These are phyloP conservation scores for Epicauta chinensis DNA, from an alignment of 1,140 invertebrate species.

Conservation along the genomic window DNA sequence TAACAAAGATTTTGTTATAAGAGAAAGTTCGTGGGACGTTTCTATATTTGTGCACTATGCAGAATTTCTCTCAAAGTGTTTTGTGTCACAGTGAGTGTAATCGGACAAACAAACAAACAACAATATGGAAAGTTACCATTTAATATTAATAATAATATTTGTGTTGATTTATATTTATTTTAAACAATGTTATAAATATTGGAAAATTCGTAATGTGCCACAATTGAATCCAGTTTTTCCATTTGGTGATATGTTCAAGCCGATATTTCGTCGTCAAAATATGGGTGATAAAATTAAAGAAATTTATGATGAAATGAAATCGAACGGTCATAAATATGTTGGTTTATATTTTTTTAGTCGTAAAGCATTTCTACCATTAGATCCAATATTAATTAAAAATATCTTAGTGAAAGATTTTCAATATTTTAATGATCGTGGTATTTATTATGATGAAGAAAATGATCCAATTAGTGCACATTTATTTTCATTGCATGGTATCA, in stretches of 20 bases:
- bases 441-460: conserved; percentile 44
- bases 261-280: conserved; percentile 33
- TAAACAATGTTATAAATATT: conserved; percentile 36
- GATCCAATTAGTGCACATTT: conserved; percentile 51
- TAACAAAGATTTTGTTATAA: too few relatives aligned
- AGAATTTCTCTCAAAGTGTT: too few relatives aligned
- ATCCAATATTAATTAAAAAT: conserved; percentile 54
- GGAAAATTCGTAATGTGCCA: conserved; percentile 41
- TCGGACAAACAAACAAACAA: too few relatives aligned
- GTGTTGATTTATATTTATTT: conserved; percentile 23
- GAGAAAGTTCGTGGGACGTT: too few relatives aligned
- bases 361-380: conserved; percentile 46
- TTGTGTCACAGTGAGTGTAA: too few relatives aligned
- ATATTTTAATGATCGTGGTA: conserved; percentile 47
- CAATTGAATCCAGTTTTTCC: conserved; percentile 37
- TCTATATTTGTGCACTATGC: too few relatives aligned
- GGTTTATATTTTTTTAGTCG: conserved; percentile 47
- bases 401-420: conserved; percentile 49
- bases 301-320: conserved; percentile 27
- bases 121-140: too few relatives aligned
- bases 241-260: conserved; percentile 37
- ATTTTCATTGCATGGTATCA: conserved; percentile 46
- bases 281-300: conserved; percentile 36
- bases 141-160: neutral
- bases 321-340: conserved; percentile 28